Base-by-base conservation (phyloP, 2,888 invertebrate genomes). In the Hecatera dysodea region DNA sequence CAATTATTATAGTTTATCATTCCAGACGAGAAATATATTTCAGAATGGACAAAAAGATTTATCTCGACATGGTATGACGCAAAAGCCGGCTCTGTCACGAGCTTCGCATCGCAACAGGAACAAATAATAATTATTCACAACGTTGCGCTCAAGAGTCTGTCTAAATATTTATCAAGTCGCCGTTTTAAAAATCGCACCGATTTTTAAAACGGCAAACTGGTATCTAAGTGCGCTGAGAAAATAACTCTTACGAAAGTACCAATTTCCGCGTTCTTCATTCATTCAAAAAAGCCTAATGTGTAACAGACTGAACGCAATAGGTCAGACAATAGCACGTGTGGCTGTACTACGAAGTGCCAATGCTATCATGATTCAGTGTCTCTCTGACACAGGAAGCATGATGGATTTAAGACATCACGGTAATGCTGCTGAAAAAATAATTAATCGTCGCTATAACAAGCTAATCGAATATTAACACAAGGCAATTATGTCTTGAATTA, bases 71-170 rank as follows among this genome's bases (percentile, higher is more conserved):
- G 55, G 53, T 60, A 72, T 83, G 84, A 81, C 82, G 84, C 64
- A 83, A 72, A 71, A 86, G 82, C 84, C 69, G 53, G 59, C 52
- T 48, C 65, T 78, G 71, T 76, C 79, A 75, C 69, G 82, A 71
- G 72, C 36, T 71, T 44, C 42, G 39, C 44, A 61, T 80, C 77
- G 71, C 69, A 60, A 82, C 83, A 80, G 71, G 71, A 80, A 76
- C 57, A 82, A 68, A 76, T 76, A 68, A 66, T 63, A 42, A 66
- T 62, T 60, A 76, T 65, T 68, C 50, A 61, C 69, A 75, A 48
- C 61, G 70, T 61, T 75, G 19, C 27, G 62, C n/a, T 42, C 27
- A 50, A 48, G 64, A 65, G 44, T 65, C 50, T 72, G 72, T 79
- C 59, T 67, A 75, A 82, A 82, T 68, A 72, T 82, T 81, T 75